A percentile compares a stretch with the other conserved stretches of the same genome.
Conservation (phyloP, 2,888 invertebrate genomes). For the Oxyscelio sp. region DNA sequence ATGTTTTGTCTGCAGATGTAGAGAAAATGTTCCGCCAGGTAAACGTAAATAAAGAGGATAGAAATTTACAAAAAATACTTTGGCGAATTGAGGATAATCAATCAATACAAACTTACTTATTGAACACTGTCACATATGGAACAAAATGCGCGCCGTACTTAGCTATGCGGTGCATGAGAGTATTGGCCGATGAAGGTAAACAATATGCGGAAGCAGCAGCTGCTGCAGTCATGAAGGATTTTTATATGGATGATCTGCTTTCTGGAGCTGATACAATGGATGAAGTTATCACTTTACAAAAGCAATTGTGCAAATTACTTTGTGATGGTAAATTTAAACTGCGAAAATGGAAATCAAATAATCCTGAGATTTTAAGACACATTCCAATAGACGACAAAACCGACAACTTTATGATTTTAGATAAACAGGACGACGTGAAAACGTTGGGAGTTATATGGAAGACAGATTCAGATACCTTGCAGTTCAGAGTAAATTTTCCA, state of each 20-base stretch:
- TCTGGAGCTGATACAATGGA: constrained; percentile 20
- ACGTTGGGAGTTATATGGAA: constrained; percentile 68
- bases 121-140: too few species aligned
- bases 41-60: too few species aligned
- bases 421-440: constrained; percentile 52
- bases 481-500: constrained; percentile 36
- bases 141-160: too few species aligned
- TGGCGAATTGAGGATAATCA: too few species aligned
- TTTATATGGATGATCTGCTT: constrained; percentile 39
- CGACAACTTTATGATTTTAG: constrained; percentile 29
- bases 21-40: too few species aligned
- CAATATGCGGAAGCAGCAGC: constrained; percentile 66
- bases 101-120: too few species aligned
- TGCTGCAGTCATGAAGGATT: constrained; percentile 1
- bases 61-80: too few species aligned
- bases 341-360: constrained; percentile 30
- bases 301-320: neutral
- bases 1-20: too few species aligned
- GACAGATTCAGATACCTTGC: constrained; percentile 30
- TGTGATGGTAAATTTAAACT: neutral
- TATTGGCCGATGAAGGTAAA: constrained; percentile 67
- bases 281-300: neutral
- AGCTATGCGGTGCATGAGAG: too few species aligned
- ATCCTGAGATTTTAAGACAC: constrained; percentile 8
- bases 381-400: constrained; percentile 22